These are phyloP conservation scores for Perdix hodgsoniae DNA, from an alignment of 2,797 vertebrate species.

Conservation along the genomic window DNA sequence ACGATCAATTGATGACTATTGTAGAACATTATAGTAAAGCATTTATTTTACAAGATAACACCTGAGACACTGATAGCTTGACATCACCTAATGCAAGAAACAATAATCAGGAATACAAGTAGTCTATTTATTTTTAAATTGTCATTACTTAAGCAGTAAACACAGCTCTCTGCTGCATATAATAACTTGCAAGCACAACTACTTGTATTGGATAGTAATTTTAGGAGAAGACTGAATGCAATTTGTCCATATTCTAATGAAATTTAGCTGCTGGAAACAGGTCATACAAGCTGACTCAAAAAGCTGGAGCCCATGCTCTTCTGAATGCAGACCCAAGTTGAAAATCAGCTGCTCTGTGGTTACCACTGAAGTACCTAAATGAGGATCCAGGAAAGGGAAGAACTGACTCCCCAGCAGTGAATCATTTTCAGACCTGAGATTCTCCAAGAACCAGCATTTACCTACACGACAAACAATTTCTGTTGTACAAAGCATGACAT, in stretches of 20 bases:
- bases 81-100: neutral
- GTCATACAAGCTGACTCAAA: neutral
- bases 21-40: neutral
- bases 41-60: neutral
- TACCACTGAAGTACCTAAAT: neutral
- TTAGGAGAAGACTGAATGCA: neutral
- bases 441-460: neutral
- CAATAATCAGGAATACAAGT: neutral
- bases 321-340: neutral
- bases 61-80: neutral
- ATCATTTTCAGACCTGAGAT: neutral
- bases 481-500: neutral
- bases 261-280: neutral
- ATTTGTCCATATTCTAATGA: neutral
- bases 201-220: neutral
- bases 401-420: neutral
- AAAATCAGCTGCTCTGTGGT: neutral
- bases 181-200: neutral
- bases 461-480: neutral
- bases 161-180: neutral
- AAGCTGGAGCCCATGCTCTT: neutral
- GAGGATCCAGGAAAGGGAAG: neutral
- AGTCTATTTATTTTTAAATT: constrained; percentile 29
- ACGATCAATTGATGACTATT: neutral
- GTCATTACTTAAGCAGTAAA: neutral